Evolutionary conservation across 2,888 invertebrate species (phyloP), one percentile per base, ranked within the genome.

Genomic region (Orthosia incerta): DNA sequence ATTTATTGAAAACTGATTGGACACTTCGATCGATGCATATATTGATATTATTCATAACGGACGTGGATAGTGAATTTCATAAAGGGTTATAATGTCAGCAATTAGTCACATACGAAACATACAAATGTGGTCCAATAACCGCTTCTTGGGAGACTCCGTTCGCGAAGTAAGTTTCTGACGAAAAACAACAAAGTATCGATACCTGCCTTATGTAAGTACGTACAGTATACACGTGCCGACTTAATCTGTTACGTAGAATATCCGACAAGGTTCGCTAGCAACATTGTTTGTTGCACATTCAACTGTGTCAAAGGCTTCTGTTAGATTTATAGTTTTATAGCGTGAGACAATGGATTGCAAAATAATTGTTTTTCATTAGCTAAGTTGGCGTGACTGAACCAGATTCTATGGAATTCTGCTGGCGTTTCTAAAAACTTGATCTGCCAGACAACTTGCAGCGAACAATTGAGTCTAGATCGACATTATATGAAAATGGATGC

Each of bases 361-460:
- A 79, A 86, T 92, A 91, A 93, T 93, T 89, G 88, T 90, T 89
- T 87, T 86, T 85, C 82, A 84, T 71, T 81, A 78, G 80, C 85
- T 88, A 85, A 69, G 77, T 80, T 90, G 73, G 83, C 90, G 91
- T 93, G 92, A 90, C 89, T 87, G 76, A 85, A 89, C 90, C 80
- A 80, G 87, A 90, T 91, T 93, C 88, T 85, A 66, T 79, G 87
- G 92, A 93, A 93, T 91, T 91, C 83, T 83, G 66, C 70, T 68
- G 74, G 69, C 57, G 82, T 91, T 94, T 93, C 94, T 93, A 90
- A 91, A 92, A 93, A 94, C 93, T 88, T 73, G 89, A 86, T 86
- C 75, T 5, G 72, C 77, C 70, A 90, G 90, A 92, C 90, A 79
- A 84, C 71, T 76, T 56, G 65, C 16, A 16, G 61, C 50, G n/a